phyloP scores from a whole-genome alignment of 2,113 vertebrate species.

The Pelvicachromis taeniatus region DNA sequence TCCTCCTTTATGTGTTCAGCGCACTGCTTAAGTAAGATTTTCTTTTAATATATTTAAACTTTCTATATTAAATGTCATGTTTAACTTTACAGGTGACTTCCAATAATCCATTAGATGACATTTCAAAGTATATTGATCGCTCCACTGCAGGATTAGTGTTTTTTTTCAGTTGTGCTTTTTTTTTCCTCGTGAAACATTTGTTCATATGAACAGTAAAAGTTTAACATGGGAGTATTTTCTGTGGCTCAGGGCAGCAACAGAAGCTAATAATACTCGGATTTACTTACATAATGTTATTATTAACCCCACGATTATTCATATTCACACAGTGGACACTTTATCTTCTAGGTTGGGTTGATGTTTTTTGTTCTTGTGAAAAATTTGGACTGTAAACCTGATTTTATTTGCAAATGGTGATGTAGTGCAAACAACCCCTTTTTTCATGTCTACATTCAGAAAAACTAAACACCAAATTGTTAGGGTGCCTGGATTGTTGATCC shows the following conservation, averaged over 20 bases:
- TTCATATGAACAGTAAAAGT: neutral
- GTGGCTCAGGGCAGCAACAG: neutral
- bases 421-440: neutral
- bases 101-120: neutral
- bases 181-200: neutral
- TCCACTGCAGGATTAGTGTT: neutral
- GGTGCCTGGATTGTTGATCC: too few relatives aligned
- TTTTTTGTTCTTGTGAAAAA: neutral
- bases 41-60: neutral
- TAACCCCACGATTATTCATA: neutral
- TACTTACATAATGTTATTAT: neutral
- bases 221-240: neutral
- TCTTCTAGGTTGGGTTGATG: accelerated
- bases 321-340: neutral
- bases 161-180: neutral
- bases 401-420: accelerated
- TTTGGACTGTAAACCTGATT: neutral
- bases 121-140: neutral
- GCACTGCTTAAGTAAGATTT: neutral
- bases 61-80: neutral
- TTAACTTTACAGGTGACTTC: neutral
- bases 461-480: too few relatives aligned
- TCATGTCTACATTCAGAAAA: accelerated
- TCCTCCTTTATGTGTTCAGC: neutral
- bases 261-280: neutral